These are phyloP conservation scores for Cyrtonyx montezumae DNA, from an alignment of 2,113 vertebrate genomes.

Conservation along the genomic window DNA sequence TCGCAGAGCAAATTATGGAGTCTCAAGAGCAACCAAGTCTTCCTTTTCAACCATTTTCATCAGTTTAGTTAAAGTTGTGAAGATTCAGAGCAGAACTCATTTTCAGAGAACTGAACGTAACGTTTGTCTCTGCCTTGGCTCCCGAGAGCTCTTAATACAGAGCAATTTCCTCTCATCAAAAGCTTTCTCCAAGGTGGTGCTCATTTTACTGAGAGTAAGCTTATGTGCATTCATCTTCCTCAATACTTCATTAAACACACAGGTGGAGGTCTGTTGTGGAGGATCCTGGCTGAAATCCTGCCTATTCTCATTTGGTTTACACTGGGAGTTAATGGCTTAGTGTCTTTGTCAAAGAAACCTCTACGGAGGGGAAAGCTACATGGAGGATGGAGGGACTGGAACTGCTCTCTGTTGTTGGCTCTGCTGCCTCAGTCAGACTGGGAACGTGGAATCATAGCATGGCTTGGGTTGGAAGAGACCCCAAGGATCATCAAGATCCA, in stretches of 20 bases:
- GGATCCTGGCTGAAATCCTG: not conserved
- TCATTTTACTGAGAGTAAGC: not conserved
- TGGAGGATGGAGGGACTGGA: not conserved
- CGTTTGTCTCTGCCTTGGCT: conserved; percentile 53
- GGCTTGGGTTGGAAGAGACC: too few relatives aligned
- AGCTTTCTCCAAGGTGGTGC: conserved; percentile 51
- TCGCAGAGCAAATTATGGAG: conserved; percentile 19
- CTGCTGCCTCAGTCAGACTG: not conserved
- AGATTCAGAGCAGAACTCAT: conserved; percentile 39
- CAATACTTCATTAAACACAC: conserved; percentile 39
- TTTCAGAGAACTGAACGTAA: conserved; percentile 32
- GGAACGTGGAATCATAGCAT: not conserved
- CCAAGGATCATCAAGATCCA: too few relatives aligned
- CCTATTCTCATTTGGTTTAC: not conserved
- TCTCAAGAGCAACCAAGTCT: conserved; percentile 18
- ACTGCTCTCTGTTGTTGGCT: not conserved
- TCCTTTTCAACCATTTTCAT: not conserved
- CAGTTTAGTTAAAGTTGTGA: conserved; percentile 30
- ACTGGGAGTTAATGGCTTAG: not conserved
- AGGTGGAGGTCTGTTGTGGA: not conserved
- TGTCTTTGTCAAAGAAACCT: not conserved
- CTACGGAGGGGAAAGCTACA: not conserved
- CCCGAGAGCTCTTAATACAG: conserved; percentile 44
- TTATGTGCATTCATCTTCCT: conserved; percentile 25
- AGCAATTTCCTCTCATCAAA: conserved; percentile 36